phyloP scores from a whole-genome alignment of 2,113 vertebrate genomes.

The Apteryx owenii region DNA sequence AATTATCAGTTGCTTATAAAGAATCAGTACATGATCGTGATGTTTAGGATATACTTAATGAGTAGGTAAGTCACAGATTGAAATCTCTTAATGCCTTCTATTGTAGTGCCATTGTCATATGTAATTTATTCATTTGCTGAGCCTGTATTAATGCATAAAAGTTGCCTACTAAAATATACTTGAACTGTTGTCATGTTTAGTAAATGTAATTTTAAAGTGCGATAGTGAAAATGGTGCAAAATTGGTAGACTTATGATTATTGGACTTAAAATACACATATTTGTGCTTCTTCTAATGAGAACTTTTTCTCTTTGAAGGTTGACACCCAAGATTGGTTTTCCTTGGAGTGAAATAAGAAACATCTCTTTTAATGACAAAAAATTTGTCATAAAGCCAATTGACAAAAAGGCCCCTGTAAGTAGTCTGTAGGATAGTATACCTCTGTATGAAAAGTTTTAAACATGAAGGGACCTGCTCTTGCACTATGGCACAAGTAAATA shows the following conservation, averaged over 20 bases:
- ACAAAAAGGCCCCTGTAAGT: slow-evolving; percentile 98
- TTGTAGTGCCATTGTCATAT: background rate
- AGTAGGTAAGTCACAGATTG: background rate
- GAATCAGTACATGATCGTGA: background rate
- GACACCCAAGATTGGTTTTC: slow-evolving; percentile 98
- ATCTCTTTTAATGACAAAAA: slow-evolving; percentile 99
- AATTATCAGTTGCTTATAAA: background rate
- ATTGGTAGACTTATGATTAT: background rate
- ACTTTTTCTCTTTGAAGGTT: slow-evolving; percentile 80
- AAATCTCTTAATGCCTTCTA: background rate
- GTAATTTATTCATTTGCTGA: background rate
- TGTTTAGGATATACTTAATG: background rate
- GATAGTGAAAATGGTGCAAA: background rate
- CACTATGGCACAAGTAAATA: background rate
- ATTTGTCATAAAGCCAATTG: slow-evolving; percentile 99
- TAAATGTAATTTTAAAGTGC: background rate
- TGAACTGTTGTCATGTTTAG: background rate
- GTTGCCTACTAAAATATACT: background rate
- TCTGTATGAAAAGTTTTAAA: background rate
- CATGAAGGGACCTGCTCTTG: background rate
- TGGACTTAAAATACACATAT: background rate
- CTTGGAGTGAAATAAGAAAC: slow-evolving; percentile 98
- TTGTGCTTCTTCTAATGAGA: slow-evolving; percentile 20
- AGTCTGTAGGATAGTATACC: background rate
- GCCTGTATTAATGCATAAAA: background rate